Evolutionary conservation across 2,888 invertebrate genomes (phyloP).

Genomic region (Ectemnius continuus): DNA sequence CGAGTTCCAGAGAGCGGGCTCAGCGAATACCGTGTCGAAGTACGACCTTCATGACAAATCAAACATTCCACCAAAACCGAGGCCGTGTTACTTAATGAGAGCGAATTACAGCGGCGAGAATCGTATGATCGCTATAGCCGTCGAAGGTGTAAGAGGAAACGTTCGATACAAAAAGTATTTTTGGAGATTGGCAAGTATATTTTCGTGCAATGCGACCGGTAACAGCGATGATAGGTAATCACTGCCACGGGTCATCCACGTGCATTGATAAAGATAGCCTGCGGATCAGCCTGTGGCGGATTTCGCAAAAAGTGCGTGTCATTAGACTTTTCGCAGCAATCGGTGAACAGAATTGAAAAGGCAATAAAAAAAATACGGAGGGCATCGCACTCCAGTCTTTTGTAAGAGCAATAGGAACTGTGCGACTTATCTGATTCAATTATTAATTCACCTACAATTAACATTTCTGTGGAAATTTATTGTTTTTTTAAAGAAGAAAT

Average conservation of each 20-base stretch:
- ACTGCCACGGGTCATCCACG: conserved; percentile 20
- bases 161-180: background rate
- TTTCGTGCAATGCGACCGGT: conserved; percentile 25
- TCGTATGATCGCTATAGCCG: no score
- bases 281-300: background rate
- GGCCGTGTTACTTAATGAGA: background rate
- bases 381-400: conserved; percentile 7
- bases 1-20: background rate
- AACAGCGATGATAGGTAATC: conserved; percentile 28
- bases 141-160: no score
- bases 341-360: conserved; percentile 17
- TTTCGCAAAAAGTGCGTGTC: conserved; percentile 17
- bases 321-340: conserved; percentile 8
- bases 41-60: conserved; percentile 6
- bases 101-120: background rate
- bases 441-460: conserved; percentile 10
- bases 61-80: background rate
- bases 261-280: conserved; percentile 31
- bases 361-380: conserved; percentile 28
- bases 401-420: conserved; percentile 10
- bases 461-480: no score
- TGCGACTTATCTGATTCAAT: background rate
- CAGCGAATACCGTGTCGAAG: background rate
- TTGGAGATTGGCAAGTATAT: conserved; percentile 13
- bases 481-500: no score